A percentile compares a stretch with the other conserved stretches of the same genome.
These are phyloP conservation scores for Takifugu rubripes DNA, from an alignment of 2,797 vertebrate species.

Conservation along the genomic window DNA sequence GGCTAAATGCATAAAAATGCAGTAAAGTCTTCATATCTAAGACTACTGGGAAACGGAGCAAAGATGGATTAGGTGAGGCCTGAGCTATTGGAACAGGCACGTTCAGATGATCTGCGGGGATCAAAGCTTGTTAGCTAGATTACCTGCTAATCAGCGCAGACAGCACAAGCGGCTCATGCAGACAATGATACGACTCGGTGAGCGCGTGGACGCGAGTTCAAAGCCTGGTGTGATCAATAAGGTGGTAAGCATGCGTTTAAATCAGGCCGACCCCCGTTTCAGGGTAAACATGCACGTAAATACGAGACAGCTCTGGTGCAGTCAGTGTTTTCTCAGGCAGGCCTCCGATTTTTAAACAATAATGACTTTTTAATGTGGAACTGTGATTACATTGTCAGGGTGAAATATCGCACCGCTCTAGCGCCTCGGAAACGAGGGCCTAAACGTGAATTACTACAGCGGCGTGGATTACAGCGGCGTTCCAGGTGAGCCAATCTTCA, in stretches of 20 bases:
- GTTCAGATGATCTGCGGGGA: constrained; percentile 67
- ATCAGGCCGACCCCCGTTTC: constrained; percentile 86
- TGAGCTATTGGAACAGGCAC: constrained; percentile 60
- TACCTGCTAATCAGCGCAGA: constrained; percentile 82
- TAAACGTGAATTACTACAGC: constrained; percentile 87
- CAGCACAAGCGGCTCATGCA: constrained; percentile 66
- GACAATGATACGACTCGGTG: constrained; percentile 46
- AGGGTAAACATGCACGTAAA: constrained; percentile 92
- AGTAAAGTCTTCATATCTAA: constrained; percentile 28
- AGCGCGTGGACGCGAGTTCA: constrained; percentile 34
- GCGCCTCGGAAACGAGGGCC: constrained; percentile 87
- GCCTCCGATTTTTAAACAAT: constrained; percentile 97
- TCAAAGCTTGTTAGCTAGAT: constrained; percentile 78
- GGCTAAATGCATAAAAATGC: constrained; percentile 30
- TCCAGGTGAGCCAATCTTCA: constrained; percentile 95
- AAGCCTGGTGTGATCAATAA: constrained; percentile 83
- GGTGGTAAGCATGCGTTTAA: constrained; percentile 83
- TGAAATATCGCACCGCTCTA: constrained; percentile 92
- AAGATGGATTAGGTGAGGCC: constrained; percentile 48
- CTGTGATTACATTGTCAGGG: constrained; percentile 99
- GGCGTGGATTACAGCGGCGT: constrained; percentile 82
- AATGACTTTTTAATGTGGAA: constrained; percentile 99
- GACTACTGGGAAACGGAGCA: constrained; percentile 34
- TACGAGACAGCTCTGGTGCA: constrained; percentile 89
- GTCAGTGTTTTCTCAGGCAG: constrained; percentile 94